Percentiles rank a stretch among this genome's conserved stretches.
phyloP scores from a whole-genome alignment of 92 coral and sea anemone species.

The Umimayanthus kanabou region DNA sequence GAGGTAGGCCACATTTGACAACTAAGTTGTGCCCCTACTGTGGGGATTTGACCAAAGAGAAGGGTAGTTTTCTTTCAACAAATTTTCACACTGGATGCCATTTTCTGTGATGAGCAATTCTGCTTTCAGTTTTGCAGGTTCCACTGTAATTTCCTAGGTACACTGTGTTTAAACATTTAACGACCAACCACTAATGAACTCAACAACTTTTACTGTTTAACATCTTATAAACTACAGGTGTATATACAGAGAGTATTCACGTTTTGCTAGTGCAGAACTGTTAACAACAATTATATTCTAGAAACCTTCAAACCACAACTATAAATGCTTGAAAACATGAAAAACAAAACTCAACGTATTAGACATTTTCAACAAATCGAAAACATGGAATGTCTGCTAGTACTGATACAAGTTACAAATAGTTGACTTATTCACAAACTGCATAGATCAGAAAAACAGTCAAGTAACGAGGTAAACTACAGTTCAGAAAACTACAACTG shows the following conservation, averaged over 20 bases:
- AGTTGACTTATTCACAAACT: background rate
- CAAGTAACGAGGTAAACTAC: background rate
- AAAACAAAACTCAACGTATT: background rate
- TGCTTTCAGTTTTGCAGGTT: no score
- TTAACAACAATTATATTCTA: background rate
- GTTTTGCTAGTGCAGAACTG: background rate
- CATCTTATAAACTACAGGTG: constrained; percentile 5
- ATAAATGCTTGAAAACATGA: background rate
- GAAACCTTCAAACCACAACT: constrained; percentile 13
- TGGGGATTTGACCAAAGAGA: no score
- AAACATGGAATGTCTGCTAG: background rate
- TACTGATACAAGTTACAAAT: background rate
- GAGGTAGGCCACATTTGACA: no score
- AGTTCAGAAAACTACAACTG: background rate
- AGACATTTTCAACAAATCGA: background rate
- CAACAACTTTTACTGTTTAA: background rate
- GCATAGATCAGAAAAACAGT: background rate
- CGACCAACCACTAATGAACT: no score
- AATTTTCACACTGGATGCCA: no score
- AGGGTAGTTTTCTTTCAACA: no score
- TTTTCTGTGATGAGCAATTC: no score
- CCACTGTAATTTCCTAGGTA: no score
- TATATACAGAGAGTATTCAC: background rate
- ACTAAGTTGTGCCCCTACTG: no score
- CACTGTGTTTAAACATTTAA: no score